Evolutionary conservation across 2,113 vertebrate genomes (phyloP), one percentile per base, ranked within the genome.

Genomic region (Motacilla alba): DNA sequence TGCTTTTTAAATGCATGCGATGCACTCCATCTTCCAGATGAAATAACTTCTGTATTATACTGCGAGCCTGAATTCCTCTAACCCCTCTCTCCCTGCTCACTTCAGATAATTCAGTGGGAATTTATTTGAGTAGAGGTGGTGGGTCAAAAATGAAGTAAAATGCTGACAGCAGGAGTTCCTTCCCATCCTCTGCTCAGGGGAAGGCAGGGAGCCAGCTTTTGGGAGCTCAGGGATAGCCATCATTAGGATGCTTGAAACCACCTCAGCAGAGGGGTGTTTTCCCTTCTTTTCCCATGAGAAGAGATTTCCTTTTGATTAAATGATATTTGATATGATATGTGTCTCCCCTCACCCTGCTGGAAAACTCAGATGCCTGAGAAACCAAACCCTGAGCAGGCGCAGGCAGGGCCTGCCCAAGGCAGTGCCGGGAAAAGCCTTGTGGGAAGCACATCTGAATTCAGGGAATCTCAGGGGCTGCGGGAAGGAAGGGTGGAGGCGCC

Each of bases 91-190:
- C 84, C 72, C 75, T 47, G 70, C 90, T 94, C 85, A 67, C 79
- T 93, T 35, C 90, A 94, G 93, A 83, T 96, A 96, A 96, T 92
- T 94, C 93, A 81, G 44, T 37, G 47, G 85, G 94, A 92, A 94
- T 95, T 95, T 89, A 95, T 94, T 44, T 88, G 93, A 93, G 60
- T 75, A 88, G 90, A 96, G 93, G 92, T 94, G 92, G 82, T 83
- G 94, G 96, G 92, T 95, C 94, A 92, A 80, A 81, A 93, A 94
- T 94, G 92, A 90, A 93, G 90, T 50, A 80, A 93, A 95, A 67
- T 0, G 87, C 93, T 96, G 96, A 90, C 93, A 81, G 93, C 92
- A 88, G 90, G 79, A 90, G 79, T 63, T 94, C 90, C 79, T 83
- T 24, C 64, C 60, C 75, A 13, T 59, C 60, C 15, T 7, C 31